Base-by-base conservation (phyloP, 2,113 vertebrate genomes). In the Heptranchias perlo region DNA sequence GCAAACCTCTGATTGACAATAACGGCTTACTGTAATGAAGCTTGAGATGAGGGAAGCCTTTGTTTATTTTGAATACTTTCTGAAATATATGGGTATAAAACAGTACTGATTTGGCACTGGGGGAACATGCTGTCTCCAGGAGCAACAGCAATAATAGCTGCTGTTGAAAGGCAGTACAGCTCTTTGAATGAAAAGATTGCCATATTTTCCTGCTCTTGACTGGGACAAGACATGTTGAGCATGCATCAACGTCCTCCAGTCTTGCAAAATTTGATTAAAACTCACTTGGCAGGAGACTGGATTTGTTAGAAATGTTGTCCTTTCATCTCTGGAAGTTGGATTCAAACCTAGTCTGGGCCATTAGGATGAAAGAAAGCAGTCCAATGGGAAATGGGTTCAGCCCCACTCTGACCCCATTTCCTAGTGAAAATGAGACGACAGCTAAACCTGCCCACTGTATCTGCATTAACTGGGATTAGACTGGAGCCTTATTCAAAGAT, bases 321-420 rank as follows among this genome's bases (percentile, higher is more conserved):
- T 93, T 93, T 93, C 89, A 93, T 93, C 89, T 93, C 89, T 64
- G 89, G 89, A 93, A 93, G 89, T 58, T 8, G 89, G 64, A 93
- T 64, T 39, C 58, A 93, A 44, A 47, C 8, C 58, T 39, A 21
- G 89, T 25, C 31, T 39, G 58, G 5, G 64, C n/a, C 14, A 25
- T 39, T 62, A 16, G 58, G 89, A 93, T 93, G 89, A 93, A 64
- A 93, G 35, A 39, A 4, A 64, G 61, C 14, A 61, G 89, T 93
- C 89, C 39, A 47, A 62, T 39, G 89, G 58, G 89, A 93, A 93
- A 93, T 93, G 58, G 61, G 35, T 39, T 93, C 3, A 16, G n/a
- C n/a, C 58, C 58, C 58, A 39, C 16, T 93, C 58, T 93, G 89
- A 93, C 23, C 89, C 35, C 58, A 25, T 93, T 62, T 93, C 35